Evolutionary conservation across 2,113 vertebrate species (phyloP), one percentile per base, ranked within the genome.

Genomic region (Electrona antarctica): DNA sequence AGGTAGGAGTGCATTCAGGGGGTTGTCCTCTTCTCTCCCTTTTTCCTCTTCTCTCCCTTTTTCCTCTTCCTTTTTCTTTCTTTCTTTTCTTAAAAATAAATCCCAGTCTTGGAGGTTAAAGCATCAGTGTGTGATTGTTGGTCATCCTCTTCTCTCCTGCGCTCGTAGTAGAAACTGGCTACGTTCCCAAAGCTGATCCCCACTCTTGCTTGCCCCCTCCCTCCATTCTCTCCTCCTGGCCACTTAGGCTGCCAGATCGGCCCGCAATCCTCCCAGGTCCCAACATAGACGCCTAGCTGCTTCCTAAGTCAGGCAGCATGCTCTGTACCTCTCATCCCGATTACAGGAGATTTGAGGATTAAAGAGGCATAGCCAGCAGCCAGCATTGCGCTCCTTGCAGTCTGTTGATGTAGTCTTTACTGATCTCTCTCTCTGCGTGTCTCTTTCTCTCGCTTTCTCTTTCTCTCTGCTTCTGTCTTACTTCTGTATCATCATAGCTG

Each of bases 301-400:
- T 72, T 84, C 70, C 82, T 91, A 92, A 90, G 77, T 90, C 85
- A 89, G 87, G 84, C 85, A 86, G 77, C 90, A 85, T 87, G 88
- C 86, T 86, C 85, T 73, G 78, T 64, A 73, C 74, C 79, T 80
- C 88, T 92, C 89, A 93, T 91, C 93, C 92, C 73, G 86, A 92
- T 93, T 94, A 94, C 49, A 85, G 87, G 87, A 92, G 92, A 92
- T 93, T 93, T 92, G 88, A 73, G 83, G 93, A 93, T 93, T 93
- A 93, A 21, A 81, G 67, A 64, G 47, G 81, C 85, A 85, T 77
- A 84, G 86, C 57, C 79, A 88, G 81, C 62, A 80, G 79, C 83
- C 85, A 85, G 79, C 73, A 69, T 82, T 81, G 77, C 75, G 79
- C 69, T 76, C 65, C 79, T 86, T 69, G 61, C 76, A 67, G 80